Percentiles rank a stretch among this genome's conserved stretches.
Conservation (phyloP, 2,888 invertebrate species). For the Drosophila vallismaia region DNA sequence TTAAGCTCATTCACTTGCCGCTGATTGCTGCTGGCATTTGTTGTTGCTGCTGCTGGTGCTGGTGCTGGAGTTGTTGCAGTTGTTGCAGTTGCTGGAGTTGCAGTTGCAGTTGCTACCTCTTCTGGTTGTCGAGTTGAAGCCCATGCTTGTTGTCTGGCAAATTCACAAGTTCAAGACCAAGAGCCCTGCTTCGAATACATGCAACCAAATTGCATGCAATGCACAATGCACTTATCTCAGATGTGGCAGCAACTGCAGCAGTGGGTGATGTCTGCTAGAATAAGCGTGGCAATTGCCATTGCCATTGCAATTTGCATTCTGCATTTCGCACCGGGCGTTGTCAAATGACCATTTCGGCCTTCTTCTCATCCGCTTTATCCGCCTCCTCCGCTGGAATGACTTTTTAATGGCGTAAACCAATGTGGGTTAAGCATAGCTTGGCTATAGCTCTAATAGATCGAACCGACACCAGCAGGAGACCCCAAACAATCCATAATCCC, state of each 20-base stretch:
- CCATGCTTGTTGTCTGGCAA: slow-evolving; percentile 62
- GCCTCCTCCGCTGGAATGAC: slow-evolving; percentile 27
- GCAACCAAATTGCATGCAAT: slow-evolving; percentile 61
- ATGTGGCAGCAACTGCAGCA: slow-evolving; percentile 33
- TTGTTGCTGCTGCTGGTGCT: slow-evolving; percentile 45
- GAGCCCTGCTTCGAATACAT: slow-evolving; percentile 45
- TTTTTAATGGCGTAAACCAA: slow-evolving; percentile 50
- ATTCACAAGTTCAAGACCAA: slow-evolving; percentile 75
- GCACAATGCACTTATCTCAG: slow-evolving; percentile 48
- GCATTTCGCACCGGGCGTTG: slow-evolving; percentile 70
- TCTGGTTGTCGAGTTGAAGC: neutral
- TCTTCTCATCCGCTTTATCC: neutral
- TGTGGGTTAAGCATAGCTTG: slow-evolving; percentile 68
- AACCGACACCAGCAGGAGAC: neutral
- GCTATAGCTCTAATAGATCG: slow-evolving; percentile 37
- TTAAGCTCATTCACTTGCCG: slow-evolving; percentile 77
- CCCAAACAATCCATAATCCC: slow-evolving; percentile 15
- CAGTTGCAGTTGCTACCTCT: slow-evolving; percentile 20
- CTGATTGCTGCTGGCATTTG: slow-evolving; percentile 73
- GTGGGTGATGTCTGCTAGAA: slow-evolving; percentile 20
- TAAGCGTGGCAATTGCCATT: slow-evolving; percentile 51
- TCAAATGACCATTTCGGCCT: slow-evolving; percentile 56
- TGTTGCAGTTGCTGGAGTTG: slow-evolving; percentile 3
- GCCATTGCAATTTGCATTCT: slow-evolving; percentile 51
- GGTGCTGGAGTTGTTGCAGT: slow-evolving; percentile 29